These are phyloP conservation scores for Aplodontia rufa DNA, from an alignment of 2,113 vertebrate genomes.

Conservation along the genomic window DNA sequence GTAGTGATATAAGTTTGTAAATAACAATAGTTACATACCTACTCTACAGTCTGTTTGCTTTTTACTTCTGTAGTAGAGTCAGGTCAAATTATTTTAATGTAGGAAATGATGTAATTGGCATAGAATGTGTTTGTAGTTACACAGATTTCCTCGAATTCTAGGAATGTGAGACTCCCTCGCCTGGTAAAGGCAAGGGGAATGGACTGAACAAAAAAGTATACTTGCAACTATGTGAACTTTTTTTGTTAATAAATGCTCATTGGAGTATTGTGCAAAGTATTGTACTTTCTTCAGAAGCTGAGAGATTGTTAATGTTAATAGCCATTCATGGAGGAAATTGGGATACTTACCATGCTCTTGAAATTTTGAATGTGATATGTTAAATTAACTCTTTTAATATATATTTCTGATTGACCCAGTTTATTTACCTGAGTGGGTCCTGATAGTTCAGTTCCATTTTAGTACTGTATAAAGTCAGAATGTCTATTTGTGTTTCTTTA, in stretches of 20 bases:
- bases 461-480: neutral
- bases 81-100: conserved; percentile 15
- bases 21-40: neutral
- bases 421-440: conserved; percentile 3
- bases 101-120: neutral
- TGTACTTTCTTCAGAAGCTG: neutral
- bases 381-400: neutral
- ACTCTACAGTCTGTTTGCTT: neutral
- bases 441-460: conserved; percentile 6
- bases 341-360: neutral
- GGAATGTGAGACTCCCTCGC: neutral
- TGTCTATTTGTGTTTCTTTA: neutral
- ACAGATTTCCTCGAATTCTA: neutral
- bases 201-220: neutral
- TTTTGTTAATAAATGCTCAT: neutral
- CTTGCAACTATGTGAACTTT: neutral
- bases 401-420: conserved; percentile 15
- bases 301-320: conserved; percentile 27
- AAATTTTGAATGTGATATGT: conserved; percentile 5
- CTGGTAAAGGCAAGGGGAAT: neutral
- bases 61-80: conserved; percentile 8
- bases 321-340: neutral
- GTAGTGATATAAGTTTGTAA: conserved; percentile 14
- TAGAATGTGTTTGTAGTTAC: conserved; percentile 7
- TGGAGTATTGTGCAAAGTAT: neutral